Base-by-base conservation (phyloP, 1,140 invertebrate species). In the Drosophila sucinea region DNA sequence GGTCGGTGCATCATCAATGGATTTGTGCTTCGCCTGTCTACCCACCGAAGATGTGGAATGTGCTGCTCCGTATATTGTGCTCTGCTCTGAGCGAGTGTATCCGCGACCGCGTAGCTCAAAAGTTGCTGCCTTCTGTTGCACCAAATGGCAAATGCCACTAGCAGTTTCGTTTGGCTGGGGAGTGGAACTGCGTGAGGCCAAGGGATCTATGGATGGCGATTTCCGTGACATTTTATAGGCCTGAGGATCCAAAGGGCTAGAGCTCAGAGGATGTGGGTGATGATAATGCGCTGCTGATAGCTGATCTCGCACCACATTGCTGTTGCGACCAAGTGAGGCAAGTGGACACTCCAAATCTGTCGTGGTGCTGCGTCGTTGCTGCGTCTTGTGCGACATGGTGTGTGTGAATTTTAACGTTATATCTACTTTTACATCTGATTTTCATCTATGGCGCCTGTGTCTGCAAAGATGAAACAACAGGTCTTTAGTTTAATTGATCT, bases 241-340 rank as follows among this genome's bases (percentile, higher is more conserved):
- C 44, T 93, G 91, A 6, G 92, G 92, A 75, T 93, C 90, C 32
- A 93, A 67, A 2, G 92, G 92, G 44, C 92, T 92, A 62, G 92
- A 92, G 72, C 92, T 93, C 11, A 93, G 69, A 0, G 92, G 92
- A 83, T 92, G 91, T 66, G 84, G 84, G 68, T 92, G 92, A 64
- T 92, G 92, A 54, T 92, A 87, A 60, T 90, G 82, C n/a, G 79
- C 70, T 25, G 74, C 70, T 40, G 77, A 77, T 25, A 86, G 51
- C 27, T 86, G 84, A 64, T 92, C 91, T 17, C 91, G 68, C 32
- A 91, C 90, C 3, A 91, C 91, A 56, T 92, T 93, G 67, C 92
- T 93, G 44, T 92, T 92, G 40, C 94, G 91, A 7, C 94, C 94
- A 66, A 95, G 84, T 41, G 94, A 94, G 23, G 94, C 94, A 68